A percentile compares a stretch with the other conserved stretches of the same genome.
Conservation (phyloP, 2,888 invertebrate species). For the Heliconius charithonia region DNA sequence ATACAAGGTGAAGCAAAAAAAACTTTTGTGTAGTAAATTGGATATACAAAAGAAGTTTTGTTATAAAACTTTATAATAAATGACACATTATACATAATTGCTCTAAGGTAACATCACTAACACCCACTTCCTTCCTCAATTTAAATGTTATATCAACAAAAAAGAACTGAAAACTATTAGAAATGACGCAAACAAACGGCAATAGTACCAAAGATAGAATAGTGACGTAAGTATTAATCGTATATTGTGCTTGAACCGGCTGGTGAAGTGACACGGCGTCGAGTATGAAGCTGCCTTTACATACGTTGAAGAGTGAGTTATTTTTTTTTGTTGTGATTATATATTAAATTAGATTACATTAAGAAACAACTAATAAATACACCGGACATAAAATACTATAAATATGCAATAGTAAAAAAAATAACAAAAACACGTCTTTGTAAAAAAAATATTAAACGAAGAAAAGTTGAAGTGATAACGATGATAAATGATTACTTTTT, state of each 20-base stretch:
- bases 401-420: too few relatives aligned
- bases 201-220: constrained; percentile 50
- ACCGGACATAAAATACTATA: too few relatives aligned
- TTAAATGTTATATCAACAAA: constrained; percentile 29
- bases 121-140: constrained; percentile 34
- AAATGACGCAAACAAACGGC: constrained; percentile 43
- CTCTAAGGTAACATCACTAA: not conserved
- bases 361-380: too few relatives aligned
- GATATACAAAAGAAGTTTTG: too few relatives aligned
- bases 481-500: too few relatives aligned
- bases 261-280: constrained; percentile 38
- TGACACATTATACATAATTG: not conserved
- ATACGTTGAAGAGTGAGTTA: not conserved
- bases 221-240: constrained; percentile 53
- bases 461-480: too few relatives aligned
- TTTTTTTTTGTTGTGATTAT: not conserved
- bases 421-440: too few relatives aligned
- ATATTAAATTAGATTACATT: not conserved
- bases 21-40: too few relatives aligned
- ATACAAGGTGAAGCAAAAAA: too few relatives aligned
- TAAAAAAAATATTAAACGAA: too few relatives aligned
- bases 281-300: constrained; percentile 15
- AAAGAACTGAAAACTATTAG: constrained; percentile 36
- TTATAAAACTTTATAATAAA: not conserved
- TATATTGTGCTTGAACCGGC: constrained; percentile 47